These are phyloP conservation scores for Sympetrum striolatum DNA, from an alignment of 2,888 invertebrate genomes.

Conservation along the genomic window DNA sequence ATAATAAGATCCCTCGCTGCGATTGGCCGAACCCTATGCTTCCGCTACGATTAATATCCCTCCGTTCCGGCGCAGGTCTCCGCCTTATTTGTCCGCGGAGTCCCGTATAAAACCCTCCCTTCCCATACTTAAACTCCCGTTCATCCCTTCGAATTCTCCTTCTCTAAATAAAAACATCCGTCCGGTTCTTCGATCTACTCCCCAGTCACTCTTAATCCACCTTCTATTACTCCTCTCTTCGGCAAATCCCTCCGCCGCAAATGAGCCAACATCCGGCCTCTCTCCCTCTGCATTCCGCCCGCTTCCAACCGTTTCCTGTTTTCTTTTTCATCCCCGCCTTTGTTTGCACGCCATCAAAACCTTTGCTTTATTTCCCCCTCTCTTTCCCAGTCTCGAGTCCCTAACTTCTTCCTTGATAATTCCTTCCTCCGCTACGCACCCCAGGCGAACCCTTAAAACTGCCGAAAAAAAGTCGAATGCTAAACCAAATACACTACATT, in stretches of 20 bases:
- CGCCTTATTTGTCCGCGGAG: neutral
- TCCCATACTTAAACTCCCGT: neutral
- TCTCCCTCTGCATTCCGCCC: neutral
- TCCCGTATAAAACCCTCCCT: neutral
- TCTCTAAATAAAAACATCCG: neutral
- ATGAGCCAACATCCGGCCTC: constrained; percentile 34
- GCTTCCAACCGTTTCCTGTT: constrained; percentile 11
- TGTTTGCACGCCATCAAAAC: constrained; percentile 33
- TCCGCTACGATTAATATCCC: neutral
- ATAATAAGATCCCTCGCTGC: too few species aligned
- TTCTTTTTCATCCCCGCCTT: constrained; percentile 25
- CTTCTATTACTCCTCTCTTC: neutral
- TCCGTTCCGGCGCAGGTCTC: neutral
- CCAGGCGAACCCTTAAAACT: neutral
- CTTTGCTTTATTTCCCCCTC: neutral
- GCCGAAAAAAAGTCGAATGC: neutral
- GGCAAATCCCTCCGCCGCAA: constrained; percentile 15
- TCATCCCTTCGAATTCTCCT: neutral
- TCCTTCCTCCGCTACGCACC: neutral
- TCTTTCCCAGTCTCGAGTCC: neutral
- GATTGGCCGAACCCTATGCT: too few species aligned
- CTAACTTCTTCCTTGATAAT: neutral
- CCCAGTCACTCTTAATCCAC: neutral
- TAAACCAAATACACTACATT: neutral
- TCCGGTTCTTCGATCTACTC: neutral